A percentile compares a stretch with the other conserved stretches of the same genome.
These are phyloP conservation scores for Archilochus colubris DNA, from an alignment of 2,113 vertebrate genomes.

Conservation along the genomic window DNA sequence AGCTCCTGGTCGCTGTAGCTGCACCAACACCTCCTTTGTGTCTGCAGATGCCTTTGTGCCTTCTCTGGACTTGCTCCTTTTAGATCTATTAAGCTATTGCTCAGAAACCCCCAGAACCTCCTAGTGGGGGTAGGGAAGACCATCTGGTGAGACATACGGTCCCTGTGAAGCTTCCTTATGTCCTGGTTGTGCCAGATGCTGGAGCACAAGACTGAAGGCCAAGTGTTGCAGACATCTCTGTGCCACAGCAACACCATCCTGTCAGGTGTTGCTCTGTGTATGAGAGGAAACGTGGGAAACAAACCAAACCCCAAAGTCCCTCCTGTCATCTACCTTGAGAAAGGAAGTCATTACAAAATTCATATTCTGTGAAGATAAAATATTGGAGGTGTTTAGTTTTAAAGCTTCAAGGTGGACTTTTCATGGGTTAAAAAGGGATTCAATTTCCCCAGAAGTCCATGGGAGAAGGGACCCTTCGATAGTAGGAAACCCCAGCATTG, in stretches of 20 bases:
- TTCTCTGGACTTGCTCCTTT: neutral
- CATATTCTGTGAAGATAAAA: neutral
- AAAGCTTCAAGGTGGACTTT: neutral
- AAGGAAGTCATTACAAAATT: neutral
- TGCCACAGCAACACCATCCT: constrained; percentile 50
- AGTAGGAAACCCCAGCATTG: neutral
- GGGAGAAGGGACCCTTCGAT: neutral
- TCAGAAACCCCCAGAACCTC: neutral
- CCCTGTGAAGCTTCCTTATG: constrained; percentile 11
- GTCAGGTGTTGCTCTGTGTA: constrained; percentile 5
- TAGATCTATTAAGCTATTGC: neutral
- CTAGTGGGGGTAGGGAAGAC: neutral
- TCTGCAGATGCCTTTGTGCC: neutral
- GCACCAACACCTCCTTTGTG: neutral
- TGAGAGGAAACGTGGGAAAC: neutral
- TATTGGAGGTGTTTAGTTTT: neutral
- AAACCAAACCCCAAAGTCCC: neutral
- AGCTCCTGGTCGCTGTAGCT: neutral
- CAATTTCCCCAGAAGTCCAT: neutral
- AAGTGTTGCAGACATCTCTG: constrained; percentile 3
- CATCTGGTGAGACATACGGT: constrained; percentile 39
- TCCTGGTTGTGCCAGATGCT: constrained; percentile 22
- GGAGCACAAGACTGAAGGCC: constrained; percentile 38
- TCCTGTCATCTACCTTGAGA: neutral
- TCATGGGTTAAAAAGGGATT: neutral